These are phyloP conservation scores for Petrolisthes manimaculis DNA, from an alignment of 2,888 invertebrate genomes.

Conservation along the genomic window DNA sequence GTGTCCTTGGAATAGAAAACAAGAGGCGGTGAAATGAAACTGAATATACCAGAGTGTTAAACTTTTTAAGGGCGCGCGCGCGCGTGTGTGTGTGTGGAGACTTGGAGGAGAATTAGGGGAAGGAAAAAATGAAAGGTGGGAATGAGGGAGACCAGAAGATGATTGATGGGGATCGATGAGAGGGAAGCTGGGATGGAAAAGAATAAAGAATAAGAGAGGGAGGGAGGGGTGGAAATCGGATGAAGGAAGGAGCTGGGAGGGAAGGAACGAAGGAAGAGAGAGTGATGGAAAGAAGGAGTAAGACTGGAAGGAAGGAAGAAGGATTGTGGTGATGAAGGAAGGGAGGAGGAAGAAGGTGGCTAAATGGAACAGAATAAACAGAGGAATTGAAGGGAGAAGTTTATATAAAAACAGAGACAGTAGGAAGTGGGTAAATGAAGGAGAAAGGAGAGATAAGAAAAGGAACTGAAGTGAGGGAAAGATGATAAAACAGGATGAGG, in stretches of 20 bases:
- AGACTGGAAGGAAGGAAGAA: not conserved
- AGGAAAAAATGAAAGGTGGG: no score
- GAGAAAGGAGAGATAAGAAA: slow-evolving; percentile 66
- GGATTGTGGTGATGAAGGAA: slow-evolving; percentile 81
- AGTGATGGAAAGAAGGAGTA: slow-evolving; percentile 73
- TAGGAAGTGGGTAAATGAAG: slow-evolving; percentile 79
- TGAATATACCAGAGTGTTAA: not conserved
- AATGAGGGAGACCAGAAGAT: no score
- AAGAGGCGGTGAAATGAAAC: no score
- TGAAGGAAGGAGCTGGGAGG: not conserved
- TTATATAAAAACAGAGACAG: not conserved
- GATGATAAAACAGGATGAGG: not conserved
- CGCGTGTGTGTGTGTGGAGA: not conserved
- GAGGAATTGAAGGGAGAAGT: not conserved
- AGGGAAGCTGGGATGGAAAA: not conserved
- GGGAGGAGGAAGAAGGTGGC: slow-evolving; percentile 1
- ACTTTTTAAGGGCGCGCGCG: not conserved
- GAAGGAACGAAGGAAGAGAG: slow-evolving; percentile 75
- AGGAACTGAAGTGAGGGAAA: not conserved
- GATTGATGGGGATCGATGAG: slow-evolving; percentile 38
- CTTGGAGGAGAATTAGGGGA: no score
- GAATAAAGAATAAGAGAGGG: not conserved
- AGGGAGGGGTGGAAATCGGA: not conserved
- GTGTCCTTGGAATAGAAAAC: no score
- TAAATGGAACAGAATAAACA: not conserved